These are phyloP conservation scores for Abrostola triplasia DNA, from an alignment of 2,888 invertebrate species.

Conservation along the genomic window DNA sequence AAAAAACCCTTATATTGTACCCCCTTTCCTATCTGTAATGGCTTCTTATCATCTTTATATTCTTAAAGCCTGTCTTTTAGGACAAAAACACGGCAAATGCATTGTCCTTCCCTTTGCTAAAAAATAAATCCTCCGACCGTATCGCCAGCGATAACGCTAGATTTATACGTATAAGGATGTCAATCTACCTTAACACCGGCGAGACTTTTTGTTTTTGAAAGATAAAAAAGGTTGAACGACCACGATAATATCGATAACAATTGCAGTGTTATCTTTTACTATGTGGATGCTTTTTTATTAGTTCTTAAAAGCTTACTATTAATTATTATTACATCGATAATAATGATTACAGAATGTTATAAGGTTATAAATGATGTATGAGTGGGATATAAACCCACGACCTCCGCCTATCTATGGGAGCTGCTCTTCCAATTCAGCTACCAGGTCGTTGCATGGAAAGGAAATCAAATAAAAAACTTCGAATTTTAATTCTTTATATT, in stretches of 20 bases:
- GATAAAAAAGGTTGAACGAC: not conserved
- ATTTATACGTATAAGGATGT: conserved; percentile 69
- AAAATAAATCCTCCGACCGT: conserved; percentile 65
- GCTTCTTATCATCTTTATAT: conserved; percentile 84
- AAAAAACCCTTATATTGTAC: conserved; percentile 70
- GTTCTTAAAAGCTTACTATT: too few relatives aligned
- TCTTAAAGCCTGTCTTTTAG: conserved; percentile 71
- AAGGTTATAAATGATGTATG: too few relatives aligned
- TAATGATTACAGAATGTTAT: too few relatives aligned
- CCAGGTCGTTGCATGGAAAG: too few relatives aligned
- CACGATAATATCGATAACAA: not conserved
- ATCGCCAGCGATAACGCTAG: conserved; percentile 68
- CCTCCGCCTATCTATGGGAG: too few relatives aligned
- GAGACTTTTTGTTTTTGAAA: conserved; percentile 39
- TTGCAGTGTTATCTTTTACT: conserved; percentile 1
- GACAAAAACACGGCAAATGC: conserved; percentile 74
- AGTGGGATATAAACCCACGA: too few relatives aligned
- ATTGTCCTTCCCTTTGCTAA: conserved; percentile 71
- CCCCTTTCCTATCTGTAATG: conserved; percentile 72
- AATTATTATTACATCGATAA: too few relatives aligned
- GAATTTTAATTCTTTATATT: too few relatives aligned
- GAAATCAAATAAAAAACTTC: too few relatives aligned
- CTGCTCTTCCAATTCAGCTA: too few relatives aligned
- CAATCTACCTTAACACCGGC: conserved; percentile 54
- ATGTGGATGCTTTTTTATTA: not conserved